Evolutionary conservation across 2,888 invertebrate genomes (phyloP), one percentile per base, ranked within the genome.

Genomic region (Pristionchus fissidentatus): DNA sequence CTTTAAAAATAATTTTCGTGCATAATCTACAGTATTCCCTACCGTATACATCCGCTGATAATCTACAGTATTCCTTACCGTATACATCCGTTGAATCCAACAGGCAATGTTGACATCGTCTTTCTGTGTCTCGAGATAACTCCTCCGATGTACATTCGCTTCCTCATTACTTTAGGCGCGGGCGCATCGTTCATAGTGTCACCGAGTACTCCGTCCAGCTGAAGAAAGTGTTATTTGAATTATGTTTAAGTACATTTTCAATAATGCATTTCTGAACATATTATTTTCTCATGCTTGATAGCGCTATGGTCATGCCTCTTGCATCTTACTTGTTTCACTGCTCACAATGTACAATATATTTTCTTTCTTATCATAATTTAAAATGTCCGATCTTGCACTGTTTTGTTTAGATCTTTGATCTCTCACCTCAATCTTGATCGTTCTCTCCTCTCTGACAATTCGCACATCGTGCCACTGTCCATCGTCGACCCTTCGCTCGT

Each of bases 71-170:
- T 8, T n/a, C 8, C 60, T 49, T 83, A 83, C 83, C 89, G 83
- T 26, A 92, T 88, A 83, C 91, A 92, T 8, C 92, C 92, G 81
- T 89, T 87, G 60, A 90, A 88, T 35, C 88, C 88, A 41, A 88
- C 86, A 7, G 85, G 86, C 35, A 86, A 83, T 8, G 88, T 70
- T 22, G 87, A 86, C 84, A 91, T 90, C 43, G 85, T 84, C 55
- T 85, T 85, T 22, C 90, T 83, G 70, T 92, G 92, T 70, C 87
- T 89, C 43, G 90, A 90, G 84, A 91, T 90, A 32, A 92, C 89
- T 60, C 92, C 92, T 32, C 92, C 92, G 38, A 92, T 86, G 85
- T 89, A 92, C 88, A 92, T 87, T 41, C 92, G 84, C 46, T 88
- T 85, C 46, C 86, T 84, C 90, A 90, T 91, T 38, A 92, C 92